These are phyloP conservation scores for Chouioia cunea DNA, from an alignment of 2,888 invertebrate species.

Conservation along the genomic window DNA sequence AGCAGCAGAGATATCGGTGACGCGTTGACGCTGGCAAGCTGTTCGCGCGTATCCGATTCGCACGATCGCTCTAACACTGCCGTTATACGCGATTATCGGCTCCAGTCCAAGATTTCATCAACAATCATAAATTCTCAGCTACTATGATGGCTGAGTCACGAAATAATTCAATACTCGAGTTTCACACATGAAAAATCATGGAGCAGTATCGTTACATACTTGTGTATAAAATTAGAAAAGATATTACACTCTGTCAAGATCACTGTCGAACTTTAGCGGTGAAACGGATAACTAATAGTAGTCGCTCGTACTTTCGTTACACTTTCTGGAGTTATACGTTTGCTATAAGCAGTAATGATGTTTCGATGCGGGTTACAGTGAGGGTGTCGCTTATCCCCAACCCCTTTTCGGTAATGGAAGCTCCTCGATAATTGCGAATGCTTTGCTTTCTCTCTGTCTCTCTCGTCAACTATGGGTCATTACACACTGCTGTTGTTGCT, in stretches of 20 bases:
- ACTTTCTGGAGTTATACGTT: slow-evolving; percentile 22
- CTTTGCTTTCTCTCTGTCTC: slow-evolving; percentile 39
- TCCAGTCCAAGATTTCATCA: slow-evolving; percentile 15
- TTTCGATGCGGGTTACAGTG: slow-evolving; percentile 62
- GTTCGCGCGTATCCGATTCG: slow-evolving; percentile 58
- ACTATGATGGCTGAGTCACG: not conserved
- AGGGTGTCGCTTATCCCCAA: slow-evolving; percentile 27
- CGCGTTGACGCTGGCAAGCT: slow-evolving; percentile 59
- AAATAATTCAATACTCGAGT: slow-evolving; percentile 6
- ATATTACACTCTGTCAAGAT: slow-evolving; percentile 41
- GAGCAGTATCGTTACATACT: not conserved
- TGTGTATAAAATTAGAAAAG: slow-evolving; percentile 41
- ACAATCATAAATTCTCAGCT: slow-evolving; percentile 13
- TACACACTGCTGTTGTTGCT: slow-evolving; percentile 25
- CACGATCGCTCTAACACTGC: slow-evolving; percentile 23
- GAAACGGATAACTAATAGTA: slow-evolving; percentile 67
- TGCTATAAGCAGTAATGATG: slow-evolving; percentile 62
- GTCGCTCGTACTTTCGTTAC: slow-evolving; percentile 49
- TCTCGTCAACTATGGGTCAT: too few relatives aligned
- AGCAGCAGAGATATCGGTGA: slow-evolving; percentile 60
- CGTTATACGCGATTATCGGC: slow-evolving; percentile 4
- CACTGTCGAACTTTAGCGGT: slow-evolving; percentile 48
- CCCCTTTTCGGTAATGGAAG: slow-evolving; percentile 62
- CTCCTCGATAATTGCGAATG: slow-evolving; percentile 67
- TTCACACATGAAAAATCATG: not conserved